phyloP scores from a whole-genome alignment of 2,113 vertebrate species.

The Carollia perspicillata region DNA sequence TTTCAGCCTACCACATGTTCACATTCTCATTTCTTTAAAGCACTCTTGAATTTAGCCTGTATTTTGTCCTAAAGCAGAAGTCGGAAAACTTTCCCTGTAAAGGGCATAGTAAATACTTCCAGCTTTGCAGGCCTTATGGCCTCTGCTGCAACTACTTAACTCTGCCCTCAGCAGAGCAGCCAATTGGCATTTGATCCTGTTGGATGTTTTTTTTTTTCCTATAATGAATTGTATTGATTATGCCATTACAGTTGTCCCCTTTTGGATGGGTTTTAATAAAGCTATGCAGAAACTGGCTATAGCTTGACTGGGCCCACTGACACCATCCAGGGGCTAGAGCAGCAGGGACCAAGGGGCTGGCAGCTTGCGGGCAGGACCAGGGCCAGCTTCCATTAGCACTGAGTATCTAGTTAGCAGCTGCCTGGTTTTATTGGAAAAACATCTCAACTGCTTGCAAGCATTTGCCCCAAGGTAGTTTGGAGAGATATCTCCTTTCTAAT shows the following conservation, averaged over 20 bases:
- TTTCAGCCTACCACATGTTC: neutral
- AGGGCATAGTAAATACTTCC: neutral
- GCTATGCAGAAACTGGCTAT: neutral
- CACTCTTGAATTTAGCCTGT: neutral
- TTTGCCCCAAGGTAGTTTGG: neutral
- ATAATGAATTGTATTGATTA: no score
- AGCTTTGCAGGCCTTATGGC: neutral
- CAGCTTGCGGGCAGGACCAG: neutral
- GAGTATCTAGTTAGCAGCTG: neutral
- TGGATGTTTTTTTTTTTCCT: no score
- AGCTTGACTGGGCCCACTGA: neutral
- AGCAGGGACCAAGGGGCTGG: fast-evolving
- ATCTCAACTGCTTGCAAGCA: neutral
- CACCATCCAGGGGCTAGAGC: neutral
- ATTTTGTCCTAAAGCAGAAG: neutral
- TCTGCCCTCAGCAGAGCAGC: neutral
- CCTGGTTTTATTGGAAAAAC: neutral
- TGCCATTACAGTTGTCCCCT: no score
- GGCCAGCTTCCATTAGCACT: neutral
- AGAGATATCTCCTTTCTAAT: neutral
- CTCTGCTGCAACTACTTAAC: neutral
- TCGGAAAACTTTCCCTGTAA: neutral
- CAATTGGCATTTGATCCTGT: fast-evolving
- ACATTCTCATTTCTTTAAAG: neutral
- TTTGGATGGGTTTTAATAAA: fast-evolving